Conservation (phyloP, 1,140 invertebrate species). For the Caerostris darwini region DNA sequence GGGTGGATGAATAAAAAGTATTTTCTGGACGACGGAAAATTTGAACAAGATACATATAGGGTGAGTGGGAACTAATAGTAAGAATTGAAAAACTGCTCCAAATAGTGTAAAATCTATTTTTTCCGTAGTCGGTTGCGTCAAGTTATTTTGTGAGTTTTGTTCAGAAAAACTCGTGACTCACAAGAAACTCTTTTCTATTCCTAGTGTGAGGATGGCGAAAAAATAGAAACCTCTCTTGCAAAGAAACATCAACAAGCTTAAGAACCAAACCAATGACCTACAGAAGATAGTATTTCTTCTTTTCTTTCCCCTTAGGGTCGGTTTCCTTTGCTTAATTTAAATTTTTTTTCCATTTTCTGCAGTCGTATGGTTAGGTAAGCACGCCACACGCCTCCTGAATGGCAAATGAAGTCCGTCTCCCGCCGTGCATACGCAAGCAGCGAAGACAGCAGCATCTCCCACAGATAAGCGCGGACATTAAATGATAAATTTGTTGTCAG, state of each 20-base stretch:
- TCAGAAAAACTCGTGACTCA: too few relatives aligned
- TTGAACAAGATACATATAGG: too few relatives aligned
- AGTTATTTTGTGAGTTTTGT: too few relatives aligned
- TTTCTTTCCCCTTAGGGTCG: background rate
- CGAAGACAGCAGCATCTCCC: background rate
- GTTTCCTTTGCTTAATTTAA: conserved; percentile 22
- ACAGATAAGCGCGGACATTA: background rate
- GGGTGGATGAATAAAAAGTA: too few relatives aligned
- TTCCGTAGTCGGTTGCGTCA: too few relatives aligned
- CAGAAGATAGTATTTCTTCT: conserved; percentile 4
- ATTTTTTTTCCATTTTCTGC: background rate
- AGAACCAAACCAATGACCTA: conserved; percentile 29
- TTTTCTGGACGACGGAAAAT: too few relatives aligned
- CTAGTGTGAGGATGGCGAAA: background rate
- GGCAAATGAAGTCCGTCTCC: background rate
- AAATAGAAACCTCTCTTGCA: background rate
- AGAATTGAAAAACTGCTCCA: too few relatives aligned
- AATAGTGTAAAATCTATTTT: too few relatives aligned
- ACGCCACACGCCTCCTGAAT: background rate
- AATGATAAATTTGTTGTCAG: background rate
- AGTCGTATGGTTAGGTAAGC: background rate
- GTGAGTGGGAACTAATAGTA: too few relatives aligned
- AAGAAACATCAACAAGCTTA: background rate
- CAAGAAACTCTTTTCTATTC: too few relatives aligned
- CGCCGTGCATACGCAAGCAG: background rate